Evolutionary conservation across 2,113 vertebrate genomes (phyloP).

Genomic region (Illadopsis cleaveri): DNA sequence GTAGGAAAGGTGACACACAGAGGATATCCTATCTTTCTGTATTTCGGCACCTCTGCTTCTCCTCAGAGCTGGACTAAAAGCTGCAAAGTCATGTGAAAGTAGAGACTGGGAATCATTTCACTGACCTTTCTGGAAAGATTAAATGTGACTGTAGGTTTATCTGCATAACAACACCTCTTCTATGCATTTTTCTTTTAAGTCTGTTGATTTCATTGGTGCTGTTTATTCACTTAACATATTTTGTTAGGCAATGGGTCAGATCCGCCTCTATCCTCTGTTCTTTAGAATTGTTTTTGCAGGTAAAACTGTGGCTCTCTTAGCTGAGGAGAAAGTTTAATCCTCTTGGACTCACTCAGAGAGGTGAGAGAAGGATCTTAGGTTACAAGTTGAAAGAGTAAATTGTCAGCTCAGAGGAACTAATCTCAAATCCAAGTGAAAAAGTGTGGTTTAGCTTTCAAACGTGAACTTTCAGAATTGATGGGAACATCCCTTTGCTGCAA

Average conservation of each 20-base stretch:
- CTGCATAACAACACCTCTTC: background rate
- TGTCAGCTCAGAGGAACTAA: background rate
- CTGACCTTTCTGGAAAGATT: background rate
- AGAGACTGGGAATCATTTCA: background rate
- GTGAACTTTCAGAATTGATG: background rate
- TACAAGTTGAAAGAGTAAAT: background rate
- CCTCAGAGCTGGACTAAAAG: background rate
- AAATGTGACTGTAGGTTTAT: background rate
- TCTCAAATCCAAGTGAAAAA: background rate
- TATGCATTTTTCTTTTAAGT: background rate
- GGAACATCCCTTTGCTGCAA: background rate
- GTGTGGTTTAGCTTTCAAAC: background rate
- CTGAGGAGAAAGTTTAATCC: background rate
- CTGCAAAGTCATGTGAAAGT: background rate
- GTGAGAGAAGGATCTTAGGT: background rate
- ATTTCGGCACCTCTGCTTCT: slow-evolving; percentile 33
- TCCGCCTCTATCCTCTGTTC: background rate
- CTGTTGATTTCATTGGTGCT: background rate
- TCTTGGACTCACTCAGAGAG: background rate
- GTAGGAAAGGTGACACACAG: slow-evolving; percentile 38
- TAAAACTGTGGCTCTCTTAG: background rate
- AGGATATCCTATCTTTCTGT: slow-evolving; percentile 50
- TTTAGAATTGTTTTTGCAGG: background rate
- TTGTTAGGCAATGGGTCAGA: background rate
- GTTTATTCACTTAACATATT: background rate